Percentiles rank a stretch among this genome's conserved stretches.
Conservation (phyloP, 2,113 vertebrate genomes). For the Calidris pygmaea region DNA sequence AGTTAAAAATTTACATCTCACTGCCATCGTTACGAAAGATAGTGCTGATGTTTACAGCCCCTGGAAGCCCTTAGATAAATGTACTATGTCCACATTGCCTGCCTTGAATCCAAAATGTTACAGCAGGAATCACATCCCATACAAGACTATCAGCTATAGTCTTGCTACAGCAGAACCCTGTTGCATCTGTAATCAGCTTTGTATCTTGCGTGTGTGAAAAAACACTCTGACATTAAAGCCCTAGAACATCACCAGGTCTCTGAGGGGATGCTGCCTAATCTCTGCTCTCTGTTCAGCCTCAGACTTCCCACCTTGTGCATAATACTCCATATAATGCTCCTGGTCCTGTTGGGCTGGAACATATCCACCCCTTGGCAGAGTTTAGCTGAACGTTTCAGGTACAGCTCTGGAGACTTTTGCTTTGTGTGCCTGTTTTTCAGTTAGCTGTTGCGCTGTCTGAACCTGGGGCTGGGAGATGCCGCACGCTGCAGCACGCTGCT, state of each 20-base stretch:
- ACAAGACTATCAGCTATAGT: background rate
- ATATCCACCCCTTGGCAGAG: background rate
- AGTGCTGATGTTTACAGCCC: constrained; percentile 18
- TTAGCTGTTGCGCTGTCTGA: background rate
- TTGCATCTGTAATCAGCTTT: background rate
- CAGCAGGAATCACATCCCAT: background rate
- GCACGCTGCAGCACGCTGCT: background rate
- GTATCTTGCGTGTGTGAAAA: background rate
- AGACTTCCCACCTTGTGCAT: background rate
- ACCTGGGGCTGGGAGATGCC: background rate
- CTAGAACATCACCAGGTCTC: background rate
- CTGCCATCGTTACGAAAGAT: background rate
- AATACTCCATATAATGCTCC: background rate
- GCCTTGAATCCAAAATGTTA: background rate
- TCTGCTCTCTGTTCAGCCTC: background rate
- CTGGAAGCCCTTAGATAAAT: background rate
- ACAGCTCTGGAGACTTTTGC: background rate
- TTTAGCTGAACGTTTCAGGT: background rate
- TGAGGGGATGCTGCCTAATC: background rate
- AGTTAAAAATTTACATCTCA: background rate
- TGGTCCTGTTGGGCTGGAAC: background rate
- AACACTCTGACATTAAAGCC: background rate
- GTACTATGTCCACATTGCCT: background rate
- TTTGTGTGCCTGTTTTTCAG: background rate
- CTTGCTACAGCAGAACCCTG: background rate